Conservation (phyloP, 2,113 vertebrate genomes). For the Pelecanoides urinatrix region DNA sequence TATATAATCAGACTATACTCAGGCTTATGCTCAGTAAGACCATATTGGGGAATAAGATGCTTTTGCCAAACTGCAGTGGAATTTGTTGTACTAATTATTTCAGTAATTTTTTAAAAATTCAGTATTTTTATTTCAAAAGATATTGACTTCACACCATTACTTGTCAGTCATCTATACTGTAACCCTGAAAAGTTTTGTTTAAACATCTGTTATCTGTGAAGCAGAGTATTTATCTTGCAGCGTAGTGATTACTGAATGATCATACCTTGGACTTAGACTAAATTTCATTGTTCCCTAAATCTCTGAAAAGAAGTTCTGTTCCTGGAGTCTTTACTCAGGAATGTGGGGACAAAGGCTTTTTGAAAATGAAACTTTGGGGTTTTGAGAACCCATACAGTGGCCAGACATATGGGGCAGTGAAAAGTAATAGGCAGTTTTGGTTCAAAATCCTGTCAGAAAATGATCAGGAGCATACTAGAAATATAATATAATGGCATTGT, state of each 20-base stretch:
- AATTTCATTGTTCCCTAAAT: neutral
- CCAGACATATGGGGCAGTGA: neutral
- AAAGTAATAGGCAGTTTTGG: neutral
- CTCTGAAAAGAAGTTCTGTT: neutral
- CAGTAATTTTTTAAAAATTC: neutral
- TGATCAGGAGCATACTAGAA: neutral
- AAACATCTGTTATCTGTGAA: neutral
- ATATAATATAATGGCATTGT: neutral
- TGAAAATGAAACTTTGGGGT: neutral
- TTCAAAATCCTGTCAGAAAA: neutral
- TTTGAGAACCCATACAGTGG: neutral
- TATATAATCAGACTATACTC: neutral
- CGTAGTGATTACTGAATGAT: neutral
- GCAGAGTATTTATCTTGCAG: neutral
- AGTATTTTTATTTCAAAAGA: neutral
- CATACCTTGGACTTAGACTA: neutral
- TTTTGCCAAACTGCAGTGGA: neutral
- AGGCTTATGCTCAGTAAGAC: neutral
- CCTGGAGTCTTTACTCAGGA: accelerated
- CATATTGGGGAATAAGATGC: neutral
- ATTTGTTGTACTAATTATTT: neutral
- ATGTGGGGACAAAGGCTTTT: neutral
- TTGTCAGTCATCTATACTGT: neutral
- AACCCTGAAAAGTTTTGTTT: neutral
- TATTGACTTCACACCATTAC: neutral